These are phyloP conservation scores for Pyrrhosoma nymphula DNA, from an alignment of 2,888 invertebrate genomes.

Conservation along the genomic window DNA sequence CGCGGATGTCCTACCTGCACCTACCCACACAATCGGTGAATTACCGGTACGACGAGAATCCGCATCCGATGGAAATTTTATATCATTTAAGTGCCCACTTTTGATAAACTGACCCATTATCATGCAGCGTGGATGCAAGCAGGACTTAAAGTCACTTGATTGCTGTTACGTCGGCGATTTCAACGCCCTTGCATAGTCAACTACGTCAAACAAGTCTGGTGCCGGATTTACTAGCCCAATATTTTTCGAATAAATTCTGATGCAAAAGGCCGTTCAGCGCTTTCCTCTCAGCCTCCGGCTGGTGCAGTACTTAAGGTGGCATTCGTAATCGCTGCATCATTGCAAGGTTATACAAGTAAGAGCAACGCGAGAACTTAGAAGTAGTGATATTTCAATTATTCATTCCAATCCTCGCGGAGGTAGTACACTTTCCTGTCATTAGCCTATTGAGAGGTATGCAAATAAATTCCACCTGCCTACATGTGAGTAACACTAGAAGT, in stretches of 20 bases:
- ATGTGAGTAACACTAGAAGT: background rate
- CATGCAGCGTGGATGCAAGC: background rate
- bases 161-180: background rate
- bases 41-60: background rate
- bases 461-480: background rate
- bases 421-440: background rate
- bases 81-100: background rate
- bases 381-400: conserved; percentile 19
- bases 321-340: background rate
- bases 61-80: background rate
- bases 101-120: background rate
- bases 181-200: background rate
- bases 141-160: background rate
- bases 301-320: background rate
- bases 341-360: background rate
- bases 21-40: background rate
- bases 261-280: background rate
- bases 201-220: background rate
- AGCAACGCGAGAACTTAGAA: background rate
- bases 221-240: background rate
- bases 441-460: conserved; percentile 12
- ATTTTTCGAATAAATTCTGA: background rate
- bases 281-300: background rate
- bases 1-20: conserved; percentile 31
- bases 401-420: background rate